Base-by-base conservation (phyloP, 2,888 invertebrate genomes). In the Ametastegia equiseti region DNA sequence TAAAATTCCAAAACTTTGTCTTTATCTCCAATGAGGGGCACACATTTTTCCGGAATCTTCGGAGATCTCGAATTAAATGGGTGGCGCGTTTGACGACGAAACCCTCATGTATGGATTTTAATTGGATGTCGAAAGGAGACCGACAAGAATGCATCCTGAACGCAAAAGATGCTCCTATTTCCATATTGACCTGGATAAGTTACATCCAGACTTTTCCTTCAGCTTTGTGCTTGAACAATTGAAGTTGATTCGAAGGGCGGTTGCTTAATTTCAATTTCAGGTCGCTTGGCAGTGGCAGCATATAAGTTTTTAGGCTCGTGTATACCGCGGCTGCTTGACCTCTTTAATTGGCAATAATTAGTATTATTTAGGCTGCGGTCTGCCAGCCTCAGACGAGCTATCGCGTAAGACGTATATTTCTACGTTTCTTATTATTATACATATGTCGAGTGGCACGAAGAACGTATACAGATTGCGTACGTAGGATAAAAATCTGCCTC, bases 271-370 rank as follows among this genome's bases (percentile, higher is more conserved):
- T 75, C 54, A 54, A 75, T 54, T 27, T 54, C 19, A 54, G 54
- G 50, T 75, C 75, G 36, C 33, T 75, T 54, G 45, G 71, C 71
- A 36, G 45, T 27, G 33, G 50, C 75, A 23, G 54, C n/a, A n/a
- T n/a, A n/a, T 75, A 19, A 75, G 33, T 75, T 75, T 75, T 75
- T 45, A 71, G 27, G 42, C 67, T 67, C 67, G 19, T 23, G 9
- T 60, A 30, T 42, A 54, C 19, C 54, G 54, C 39, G 47, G 27
- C 71, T 30, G 71, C 45, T 71, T 54, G 75, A 75, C 75, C 75
- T 54, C 75, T 36, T 75, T 54, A 75, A 75, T 75, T 75, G 54
- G 36, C 54, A 75, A 75, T 33, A 75, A 75, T 75, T 75, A 50
- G 75, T 75, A 33, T 30, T 75, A 75, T 50, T 75, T 36, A 75